Evolutionary conservation across 2,113 vertebrate genomes (phyloP).

Genomic region (Caranx melampygus): DNA sequence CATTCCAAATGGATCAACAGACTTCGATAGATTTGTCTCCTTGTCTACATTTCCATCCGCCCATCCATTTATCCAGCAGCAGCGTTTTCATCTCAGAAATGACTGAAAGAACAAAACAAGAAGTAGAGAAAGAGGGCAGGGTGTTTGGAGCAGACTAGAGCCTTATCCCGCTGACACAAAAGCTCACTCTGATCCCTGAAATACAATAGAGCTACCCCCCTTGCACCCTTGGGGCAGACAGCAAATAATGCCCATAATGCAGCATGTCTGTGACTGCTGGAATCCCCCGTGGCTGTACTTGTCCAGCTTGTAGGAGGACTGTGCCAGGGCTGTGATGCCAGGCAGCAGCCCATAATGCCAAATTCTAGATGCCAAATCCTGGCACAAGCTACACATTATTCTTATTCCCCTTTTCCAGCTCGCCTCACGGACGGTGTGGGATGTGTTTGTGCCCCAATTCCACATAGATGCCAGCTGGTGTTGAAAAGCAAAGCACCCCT

Average conservation of each 20-base stretch:
- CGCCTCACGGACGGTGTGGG: background rate
- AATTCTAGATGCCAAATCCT: conserved; percentile 52
- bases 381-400: conserved; percentile 26
- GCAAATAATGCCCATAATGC: conserved; percentile 76
- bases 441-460: conserved; percentile 13
- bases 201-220: conserved; percentile 64
- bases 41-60: conserved; percentile 56
- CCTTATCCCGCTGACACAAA: conserved; percentile 68
- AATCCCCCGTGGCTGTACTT: conserved; percentile 65
- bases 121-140: conserved; percentile 28
- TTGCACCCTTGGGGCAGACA: conserved; percentile 66
- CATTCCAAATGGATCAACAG: conserved; percentile 56
- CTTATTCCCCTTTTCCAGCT: conserved; percentile 15
- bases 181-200: conserved; percentile 72
- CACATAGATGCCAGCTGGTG: background rate
- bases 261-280: conserved; percentile 73
- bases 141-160: conserved; percentile 60
- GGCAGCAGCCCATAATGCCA: conserved; percentile 46
- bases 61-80: conserved; percentile 37
- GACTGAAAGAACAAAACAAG: conserved; percentile 51
- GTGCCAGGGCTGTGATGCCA: conserved; percentile 65
- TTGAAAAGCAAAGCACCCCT: background rate
- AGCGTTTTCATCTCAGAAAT: conserved; percentile 49
- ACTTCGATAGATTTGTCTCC: conserved; percentile 54
- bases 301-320: conserved; percentile 63